Evolutionary conservation across 2,797 vertebrate genomes (phyloP), one percentile per base, ranked within the genome.

Genomic region (Premnoplex brunnescens): DNA sequence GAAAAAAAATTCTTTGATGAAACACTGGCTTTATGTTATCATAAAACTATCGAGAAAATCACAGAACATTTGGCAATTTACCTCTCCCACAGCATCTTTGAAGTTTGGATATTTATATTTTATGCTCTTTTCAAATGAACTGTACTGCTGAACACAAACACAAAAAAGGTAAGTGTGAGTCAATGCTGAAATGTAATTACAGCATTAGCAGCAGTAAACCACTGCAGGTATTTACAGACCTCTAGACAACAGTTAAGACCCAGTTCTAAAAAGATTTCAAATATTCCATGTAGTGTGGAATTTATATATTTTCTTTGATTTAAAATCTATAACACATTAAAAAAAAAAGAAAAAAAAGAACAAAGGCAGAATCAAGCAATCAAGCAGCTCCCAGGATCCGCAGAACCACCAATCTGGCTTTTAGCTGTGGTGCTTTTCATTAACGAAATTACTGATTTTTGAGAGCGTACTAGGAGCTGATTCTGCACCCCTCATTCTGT

Each of bases 71-170:
- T 95, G 92, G 96, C 96, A 96, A 97, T 95, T 96, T 95, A 94
- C 79, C 94, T 97, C 92, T 81, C 82, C 93, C 74, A 85, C 92
- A 85, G 85, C 55, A 86, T 73, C 96, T 97, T 96, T 97, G 97
- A 97, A 97, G 95, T 96, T 37, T 60, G 55, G 87, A 78, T 91
- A 95, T 97, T 97, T 98, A 96, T 97, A 97, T 97, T 97, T 98
- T 93, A 96, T 97, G 87, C 75, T 91, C 74, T 96, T 93, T 89
- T 93, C 88, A 92, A 85, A 92, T 95, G 92, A 90, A 75, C 67
- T 77, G 62, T 94, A 76, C 32, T 76, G 73, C 87, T 84, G 86
- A 96, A 95, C 77, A 95, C 68, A 95, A 97, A 95, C 69, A 93
- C 56, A 77, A 95, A 96, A 95, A 95, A 94, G 55, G 51, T 52